phyloP scores from a whole-genome alignment of 2,888 invertebrate genomes.

The Apamea monoglypha region DNA sequence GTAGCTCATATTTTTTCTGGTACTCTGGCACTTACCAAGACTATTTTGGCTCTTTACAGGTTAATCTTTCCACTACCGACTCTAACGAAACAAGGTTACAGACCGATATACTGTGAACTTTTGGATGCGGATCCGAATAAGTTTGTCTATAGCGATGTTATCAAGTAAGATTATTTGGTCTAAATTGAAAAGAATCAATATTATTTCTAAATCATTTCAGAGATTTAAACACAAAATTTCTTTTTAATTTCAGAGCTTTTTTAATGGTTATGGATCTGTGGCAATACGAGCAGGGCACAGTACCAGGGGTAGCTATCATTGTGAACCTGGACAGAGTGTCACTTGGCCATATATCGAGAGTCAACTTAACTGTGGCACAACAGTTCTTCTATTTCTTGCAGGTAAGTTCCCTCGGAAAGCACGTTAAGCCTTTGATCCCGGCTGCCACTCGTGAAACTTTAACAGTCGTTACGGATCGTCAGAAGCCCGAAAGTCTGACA shows the following conservation, averaged over 20 bases:
- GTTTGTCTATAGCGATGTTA: slow-evolving; percentile 87
- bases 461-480: too few relatives aligned
- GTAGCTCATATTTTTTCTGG: background rate
- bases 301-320: slow-evolving; percentile 91
- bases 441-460: too few relatives aligned
- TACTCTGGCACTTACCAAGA: background rate
- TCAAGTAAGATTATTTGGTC: slow-evolving; percentile 81
- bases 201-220: background rate
- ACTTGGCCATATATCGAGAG: slow-evolving; percentile 92
- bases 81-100: slow-evolving; percentile 84
- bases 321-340: slow-evolving; percentile 92
- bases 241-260: slow-evolving; percentile 74
- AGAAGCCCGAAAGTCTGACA: too few relatives aligned
- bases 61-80: slow-evolving; percentile 75
- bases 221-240: background rate
- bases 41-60: slow-evolving; percentile 67
- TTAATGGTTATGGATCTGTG: slow-evolving; percentile 80
- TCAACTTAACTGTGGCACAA: slow-evolving; percentile 92
- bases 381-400: slow-evolving; percentile 93
- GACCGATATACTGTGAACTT: slow-evolving; percentile 89
- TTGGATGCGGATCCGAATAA: slow-evolving; percentile 90
- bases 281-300: slow-evolving; percentile 90
- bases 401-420: slow-evolving; percentile 73
- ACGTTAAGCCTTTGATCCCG: too few relatives aligned
- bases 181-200: background rate